These are phyloP conservation scores for Escarpia spicata DNA, from an alignment of 2,888 invertebrate species.

Conservation along the genomic window DNA sequence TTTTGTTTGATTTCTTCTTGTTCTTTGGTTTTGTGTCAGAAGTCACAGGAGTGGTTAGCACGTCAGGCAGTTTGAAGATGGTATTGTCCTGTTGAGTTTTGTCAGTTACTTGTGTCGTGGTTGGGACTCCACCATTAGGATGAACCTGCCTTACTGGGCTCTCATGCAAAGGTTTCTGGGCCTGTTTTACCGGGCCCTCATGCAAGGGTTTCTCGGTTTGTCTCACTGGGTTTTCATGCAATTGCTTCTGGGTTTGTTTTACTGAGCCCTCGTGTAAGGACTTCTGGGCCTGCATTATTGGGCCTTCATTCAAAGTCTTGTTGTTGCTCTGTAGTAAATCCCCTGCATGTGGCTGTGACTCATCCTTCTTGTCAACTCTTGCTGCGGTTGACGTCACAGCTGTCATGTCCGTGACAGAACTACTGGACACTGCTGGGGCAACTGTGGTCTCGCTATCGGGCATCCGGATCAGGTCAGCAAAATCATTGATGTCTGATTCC, in stretches of 20 bases:
- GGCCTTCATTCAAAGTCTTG: neutral
- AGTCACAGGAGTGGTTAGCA: neutral
- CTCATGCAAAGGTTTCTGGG: neutral
- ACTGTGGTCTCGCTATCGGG: slow-evolving; percentile 19
- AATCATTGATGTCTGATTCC: slow-evolving; percentile 35
- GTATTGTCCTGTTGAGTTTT: neutral
- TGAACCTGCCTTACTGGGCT: neutral
- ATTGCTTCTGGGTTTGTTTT: too few species aligned
- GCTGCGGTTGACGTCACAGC: neutral
- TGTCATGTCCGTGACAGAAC: neutral
- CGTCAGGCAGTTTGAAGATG: neutral
- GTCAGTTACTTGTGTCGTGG: neutral
- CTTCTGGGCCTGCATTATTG: neutral
- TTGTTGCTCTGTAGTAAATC: neutral
- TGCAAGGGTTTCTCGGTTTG: neutral
- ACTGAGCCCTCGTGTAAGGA: too few species aligned
- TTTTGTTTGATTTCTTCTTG: neutral
- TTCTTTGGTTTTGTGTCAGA: neutral
- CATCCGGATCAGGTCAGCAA: slow-evolving; percentile 33
- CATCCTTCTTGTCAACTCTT: neutral
- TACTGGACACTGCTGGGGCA: neutral
- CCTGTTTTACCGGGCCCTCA: neutral
- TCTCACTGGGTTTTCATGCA: too few species aligned
- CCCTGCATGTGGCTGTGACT: neutral
- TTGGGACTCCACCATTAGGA: neutral